Evolutionary conservation across 2,888 invertebrate species (phyloP).

Genomic region (Lasioglossum calceatum): DNA sequence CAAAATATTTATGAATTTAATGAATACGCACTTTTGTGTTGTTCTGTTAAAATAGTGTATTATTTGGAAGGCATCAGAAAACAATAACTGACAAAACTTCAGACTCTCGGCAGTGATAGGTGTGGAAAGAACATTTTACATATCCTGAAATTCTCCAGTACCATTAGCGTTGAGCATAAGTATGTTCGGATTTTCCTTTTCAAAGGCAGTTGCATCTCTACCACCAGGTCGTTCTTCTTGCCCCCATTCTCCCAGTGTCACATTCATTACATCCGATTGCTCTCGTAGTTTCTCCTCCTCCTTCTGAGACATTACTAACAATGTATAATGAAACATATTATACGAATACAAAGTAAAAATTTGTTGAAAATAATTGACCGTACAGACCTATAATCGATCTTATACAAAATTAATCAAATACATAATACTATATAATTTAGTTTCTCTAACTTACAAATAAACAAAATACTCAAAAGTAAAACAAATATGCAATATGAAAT

Average conservation of each 20-base stretch:
- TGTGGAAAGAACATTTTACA: slow-evolving; percentile 85
- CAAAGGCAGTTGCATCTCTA: slow-evolving; percentile 90
- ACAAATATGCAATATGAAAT: slow-evolving; percentile 21
- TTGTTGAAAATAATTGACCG: slow-evolving; percentile 10
- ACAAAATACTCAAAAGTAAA: slow-evolving; percentile 14
- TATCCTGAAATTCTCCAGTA: slow-evolving; percentile 91
- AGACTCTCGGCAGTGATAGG: slow-evolving; percentile 34
- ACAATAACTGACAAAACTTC: slow-evolving; percentile 12
- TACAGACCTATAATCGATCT: not conserved
- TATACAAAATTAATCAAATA: not conserved
- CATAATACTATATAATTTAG: not conserved
- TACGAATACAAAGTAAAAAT: slow-evolving; percentile 4
- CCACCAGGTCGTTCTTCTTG: slow-evolving; percentile 88
- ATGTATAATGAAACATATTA: slow-evolving; percentile 71
- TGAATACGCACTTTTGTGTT: not conserved
- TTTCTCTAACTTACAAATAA: not conserved
- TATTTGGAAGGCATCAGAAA: slow-evolving; percentile 31
- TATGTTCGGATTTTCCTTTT: slow-evolving; percentile 92
- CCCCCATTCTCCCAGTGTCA: slow-evolving; percentile 90
- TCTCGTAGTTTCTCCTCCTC: slow-evolving; percentile 89
- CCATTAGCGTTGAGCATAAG: slow-evolving; percentile 88
- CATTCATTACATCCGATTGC: slow-evolving; percentile 90
- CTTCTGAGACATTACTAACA: slow-evolving; percentile 86
- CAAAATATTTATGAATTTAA: slow-evolving; percentile 31
- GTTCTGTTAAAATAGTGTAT: slow-evolving; percentile 1